phyloP scores from a whole-genome alignment of 2,113 vertebrate genomes.

The Otocyon megalotis region DNA sequence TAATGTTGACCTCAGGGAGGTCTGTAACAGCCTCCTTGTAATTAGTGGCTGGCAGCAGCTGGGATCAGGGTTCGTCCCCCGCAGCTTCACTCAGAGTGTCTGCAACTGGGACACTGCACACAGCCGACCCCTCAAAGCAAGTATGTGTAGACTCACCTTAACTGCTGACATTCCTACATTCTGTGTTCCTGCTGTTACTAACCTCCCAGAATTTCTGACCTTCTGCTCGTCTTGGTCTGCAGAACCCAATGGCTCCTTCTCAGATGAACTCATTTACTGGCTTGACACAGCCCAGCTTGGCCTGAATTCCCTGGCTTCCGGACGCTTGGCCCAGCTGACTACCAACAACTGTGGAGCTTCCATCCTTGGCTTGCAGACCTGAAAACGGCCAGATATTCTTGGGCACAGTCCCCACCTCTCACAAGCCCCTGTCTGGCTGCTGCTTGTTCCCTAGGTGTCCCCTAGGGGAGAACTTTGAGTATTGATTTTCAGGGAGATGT shows the following conservation, averaged over 20 bases:
- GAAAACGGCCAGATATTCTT: not conserved
- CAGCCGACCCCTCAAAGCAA: not conserved
- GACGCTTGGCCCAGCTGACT: not conserved
- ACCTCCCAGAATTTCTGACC: slow-evolving; percentile 2
- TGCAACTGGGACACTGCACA: not conserved
- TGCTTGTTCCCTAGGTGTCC: not conserved
- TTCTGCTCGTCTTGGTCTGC: slow-evolving; percentile 9
- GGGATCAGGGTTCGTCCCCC: not conserved
- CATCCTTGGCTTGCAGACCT: not conserved
- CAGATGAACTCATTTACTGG: slow-evolving; percentile 21
- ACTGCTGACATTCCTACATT: not conserved
- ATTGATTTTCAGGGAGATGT: not conserved
- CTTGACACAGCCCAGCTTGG: not conserved
- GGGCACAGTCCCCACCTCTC: not conserved
- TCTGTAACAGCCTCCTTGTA: not conserved
- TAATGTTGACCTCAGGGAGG: not conserved
- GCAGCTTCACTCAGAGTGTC: not conserved
- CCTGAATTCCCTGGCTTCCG: not conserved
- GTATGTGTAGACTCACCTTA: not conserved
- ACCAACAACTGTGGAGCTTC: not conserved
- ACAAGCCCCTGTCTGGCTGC: not conserved
- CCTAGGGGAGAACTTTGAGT: not conserved
- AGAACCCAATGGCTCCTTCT: slow-evolving; percentile 30
- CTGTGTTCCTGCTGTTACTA: not conserved
- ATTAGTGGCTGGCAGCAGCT: not conserved